These are phyloP conservation scores for Amblyornis subalaris DNA, from an alignment of 2,113 vertebrate genomes.

Conservation along the genomic window DNA sequence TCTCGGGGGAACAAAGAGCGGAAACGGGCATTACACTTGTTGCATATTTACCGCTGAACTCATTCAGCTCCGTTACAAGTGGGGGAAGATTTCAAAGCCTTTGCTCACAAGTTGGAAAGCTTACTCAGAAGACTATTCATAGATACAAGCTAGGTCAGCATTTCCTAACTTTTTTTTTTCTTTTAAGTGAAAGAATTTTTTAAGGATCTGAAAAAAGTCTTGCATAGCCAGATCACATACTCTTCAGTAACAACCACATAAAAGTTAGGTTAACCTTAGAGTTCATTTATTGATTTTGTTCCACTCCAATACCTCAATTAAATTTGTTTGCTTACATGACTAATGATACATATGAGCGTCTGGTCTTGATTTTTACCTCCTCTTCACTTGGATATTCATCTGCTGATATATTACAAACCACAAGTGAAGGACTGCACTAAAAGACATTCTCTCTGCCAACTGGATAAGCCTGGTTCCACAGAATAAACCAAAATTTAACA, in stretches of 20 bases:
- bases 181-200: neutral
- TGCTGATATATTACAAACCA: neutral
- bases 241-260: neutral
- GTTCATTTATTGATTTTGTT: neutral
- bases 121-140: neutral
- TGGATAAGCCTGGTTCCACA: neutral
- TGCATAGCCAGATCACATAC: neutral
- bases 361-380: neutral
- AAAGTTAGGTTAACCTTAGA: neutral
- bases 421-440: neutral
- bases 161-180: neutral
- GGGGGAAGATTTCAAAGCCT: constrained; percentile 11
- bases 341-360: neutral
- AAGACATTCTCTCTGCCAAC: neutral
- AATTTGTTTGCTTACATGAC: neutral
- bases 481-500: neutral
- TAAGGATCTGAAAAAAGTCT: neutral
- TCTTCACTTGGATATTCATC: neutral
- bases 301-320: neutral
- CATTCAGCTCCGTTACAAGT: constrained; percentile 4
- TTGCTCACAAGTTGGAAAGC: neutral
- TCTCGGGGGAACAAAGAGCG: constrained; percentile 1
- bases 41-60: constrained; percentile 18
- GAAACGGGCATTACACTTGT: constrained; percentile 41
- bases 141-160: neutral